Conservation (phyloP, 1,140 invertebrate genomes). For the Bombus sylvicola region DNA sequence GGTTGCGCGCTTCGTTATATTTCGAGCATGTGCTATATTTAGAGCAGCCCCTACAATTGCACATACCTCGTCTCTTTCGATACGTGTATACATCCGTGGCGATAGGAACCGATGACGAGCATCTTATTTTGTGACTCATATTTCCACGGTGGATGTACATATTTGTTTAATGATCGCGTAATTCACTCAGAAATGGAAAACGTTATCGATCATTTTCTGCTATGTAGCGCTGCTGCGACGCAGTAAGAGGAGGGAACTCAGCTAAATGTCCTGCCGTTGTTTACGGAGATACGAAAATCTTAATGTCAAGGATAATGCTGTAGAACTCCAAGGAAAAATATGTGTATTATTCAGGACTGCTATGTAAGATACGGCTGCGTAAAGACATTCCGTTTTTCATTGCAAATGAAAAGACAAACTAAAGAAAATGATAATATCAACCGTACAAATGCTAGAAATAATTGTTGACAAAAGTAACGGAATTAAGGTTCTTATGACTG, state of each 20-base stretch:
- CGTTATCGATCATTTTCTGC: conserved; percentile 21
- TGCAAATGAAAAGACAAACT: background rate
- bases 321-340: conserved; percentile 4
- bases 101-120: background rate
- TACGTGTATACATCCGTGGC: background rate
- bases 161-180: background rate
- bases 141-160: background rate
- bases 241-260: background rate
- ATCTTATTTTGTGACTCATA: background rate
- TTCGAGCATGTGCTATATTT: conserved; percentile 80
- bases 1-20: conserved; percentile 77
- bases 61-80: conserved; percentile 17
- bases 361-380: background rate
- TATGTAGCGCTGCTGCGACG: background rate
- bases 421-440: background rate
- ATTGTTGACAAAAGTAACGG: background rate
- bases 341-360: background rate
- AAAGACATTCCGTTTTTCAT: background rate
- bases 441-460: background rate
- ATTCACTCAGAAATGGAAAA: conserved; percentile 19
- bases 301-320: conserved; percentile 29
- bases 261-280: conserved; percentile 9
- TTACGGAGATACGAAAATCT: conserved; percentile 34
- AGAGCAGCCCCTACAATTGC: conserved; percentile 67
- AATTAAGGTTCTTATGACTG: background rate